Evolutionary conservation across 2,797 vertebrate genomes (phyloP).

Genomic region (Poeciliopsis paucimaculata): DNA sequence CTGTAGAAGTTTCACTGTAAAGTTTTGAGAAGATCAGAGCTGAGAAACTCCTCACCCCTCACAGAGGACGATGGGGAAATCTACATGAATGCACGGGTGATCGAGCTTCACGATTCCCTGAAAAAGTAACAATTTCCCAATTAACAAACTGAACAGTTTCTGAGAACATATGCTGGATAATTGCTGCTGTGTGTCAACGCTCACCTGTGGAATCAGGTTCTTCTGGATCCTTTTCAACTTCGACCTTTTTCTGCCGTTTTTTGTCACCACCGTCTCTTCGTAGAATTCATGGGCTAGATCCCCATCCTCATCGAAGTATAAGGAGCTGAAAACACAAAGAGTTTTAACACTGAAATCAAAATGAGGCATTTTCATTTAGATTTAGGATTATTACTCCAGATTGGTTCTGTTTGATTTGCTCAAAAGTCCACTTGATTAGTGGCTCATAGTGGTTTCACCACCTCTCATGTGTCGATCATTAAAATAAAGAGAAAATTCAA

Average conservation of each 20-base stretch:
- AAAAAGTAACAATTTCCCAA: background rate
- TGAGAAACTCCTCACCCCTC: constrained; percentile 84
- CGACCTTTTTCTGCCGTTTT: constrained; percentile 94
- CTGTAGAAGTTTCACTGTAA: constrained; percentile 22
- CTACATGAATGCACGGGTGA: constrained; percentile 93
- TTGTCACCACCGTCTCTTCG: constrained; percentile 95
- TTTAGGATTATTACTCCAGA: background rate
- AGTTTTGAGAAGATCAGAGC: constrained; percentile 31
- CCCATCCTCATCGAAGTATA: constrained; percentile 97
- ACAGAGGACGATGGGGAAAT: constrained; percentile 96
- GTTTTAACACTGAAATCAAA: background rate
- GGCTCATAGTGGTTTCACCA: background rate
- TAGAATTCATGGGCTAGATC: constrained; percentile 99
- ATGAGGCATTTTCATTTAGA: background rate
- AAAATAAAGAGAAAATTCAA: background rate
- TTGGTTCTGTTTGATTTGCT: background rate
- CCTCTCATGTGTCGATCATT: background rate
- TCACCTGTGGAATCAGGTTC: constrained; percentile 97
- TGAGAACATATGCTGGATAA: background rate
- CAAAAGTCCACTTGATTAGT: background rate
- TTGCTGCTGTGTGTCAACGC: background rate
- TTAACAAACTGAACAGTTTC: background rate
- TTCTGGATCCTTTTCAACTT: constrained; percentile 97
- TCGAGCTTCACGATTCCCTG: constrained; percentile 95
- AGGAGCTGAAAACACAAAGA: constrained; percentile 83